These are phyloP conservation scores for Eublepharis macularius DNA, from an alignment of 2,113 vertebrate genomes.

Conservation along the genomic window DNA sequence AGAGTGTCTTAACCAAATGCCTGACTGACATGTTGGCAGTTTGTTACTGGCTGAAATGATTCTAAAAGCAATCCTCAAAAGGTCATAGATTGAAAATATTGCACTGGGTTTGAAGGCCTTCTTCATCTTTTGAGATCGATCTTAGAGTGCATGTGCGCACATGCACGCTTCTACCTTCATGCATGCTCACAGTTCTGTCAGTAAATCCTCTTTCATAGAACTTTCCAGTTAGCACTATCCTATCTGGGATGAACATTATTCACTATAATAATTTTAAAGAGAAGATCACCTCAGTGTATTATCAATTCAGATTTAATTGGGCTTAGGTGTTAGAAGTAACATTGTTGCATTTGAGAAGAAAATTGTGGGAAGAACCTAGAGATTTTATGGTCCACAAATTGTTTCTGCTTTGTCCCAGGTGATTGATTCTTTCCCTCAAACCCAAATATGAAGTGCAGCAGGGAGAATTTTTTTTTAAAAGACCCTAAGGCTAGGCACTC, in stretches of 20 bases:
- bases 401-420: conserved; percentile 19
- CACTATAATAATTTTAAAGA: not conserved
- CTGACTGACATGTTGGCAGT: no score
- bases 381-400: conserved; percentile 24
- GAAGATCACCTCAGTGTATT: conserved; percentile 30
- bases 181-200: not conserved
- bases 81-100: conserved; percentile 9
- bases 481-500: not conserved
- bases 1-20: no score
- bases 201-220: conserved; percentile 34
- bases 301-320: conserved; percentile 55
- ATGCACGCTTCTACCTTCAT: no score
- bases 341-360: conserved; percentile 33
- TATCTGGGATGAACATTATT: not conserved
- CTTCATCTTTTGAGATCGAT: conserved; percentile 17
- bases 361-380: conserved; percentile 38
- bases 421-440: conserved; percentile 4
- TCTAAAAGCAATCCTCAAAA: not conserved
- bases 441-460: conserved; percentile 27
- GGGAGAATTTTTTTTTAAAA: conserved; percentile 26
- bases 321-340: conserved; percentile 36
- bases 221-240: not conserved
- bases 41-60: not conserved
- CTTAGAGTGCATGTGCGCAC: not conserved
- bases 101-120: conserved; percentile 21